Base-by-base conservation (phyloP, 2,888 invertebrate species). In the Lithophane leautieri region DNA sequence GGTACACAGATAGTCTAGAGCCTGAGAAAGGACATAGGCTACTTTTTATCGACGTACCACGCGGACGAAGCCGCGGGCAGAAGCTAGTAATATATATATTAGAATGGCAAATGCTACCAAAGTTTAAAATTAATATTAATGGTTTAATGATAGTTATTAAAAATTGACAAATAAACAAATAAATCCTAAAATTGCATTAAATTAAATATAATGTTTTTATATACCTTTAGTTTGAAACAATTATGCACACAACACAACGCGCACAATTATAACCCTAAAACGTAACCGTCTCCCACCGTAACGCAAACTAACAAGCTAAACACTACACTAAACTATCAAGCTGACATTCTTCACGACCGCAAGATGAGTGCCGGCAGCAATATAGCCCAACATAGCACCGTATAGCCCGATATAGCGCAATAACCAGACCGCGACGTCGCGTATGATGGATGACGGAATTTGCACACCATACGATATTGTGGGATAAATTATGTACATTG, bases 361-460 rank as follows among this genome's bases (percentile, higher is more conserved):
- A 76, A 50, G 66, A 73, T 66, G 61, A 58, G 82, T 70, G 62
- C 44, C 62, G 63, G 69, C 63, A 76, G 75, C 74, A 80, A 78
- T 78, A 81, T 80, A 73, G 34, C 56, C 19, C 50, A 34, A 56
- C 66, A 60, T 74, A 50, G 50, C 50, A 8, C 50, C 22, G 50
- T 50, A 8, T 50, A 76, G 40, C 70, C 44, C 19, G 76, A 56
- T 62, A 76, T 76, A 73, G 44, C 72, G 78, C 58, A 80, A 83
- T 88, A 86, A 81, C 77, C 50, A 60, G 47, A 88, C 88, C 88
- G 58, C 88, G 73, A 69, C 42, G 87, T 86, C 84, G 56, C 66
- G 56, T 81, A 89, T 87, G 88, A 88, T 86, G 60, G 84, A 88
- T 75, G 72, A 52, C n/a, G 72, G 78, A 81, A 84, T 86, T 83